These are phyloP conservation scores for Dromas ardeola DNA, from an alignment of 2,113 vertebrate genomes.

Conservation along the genomic window DNA sequence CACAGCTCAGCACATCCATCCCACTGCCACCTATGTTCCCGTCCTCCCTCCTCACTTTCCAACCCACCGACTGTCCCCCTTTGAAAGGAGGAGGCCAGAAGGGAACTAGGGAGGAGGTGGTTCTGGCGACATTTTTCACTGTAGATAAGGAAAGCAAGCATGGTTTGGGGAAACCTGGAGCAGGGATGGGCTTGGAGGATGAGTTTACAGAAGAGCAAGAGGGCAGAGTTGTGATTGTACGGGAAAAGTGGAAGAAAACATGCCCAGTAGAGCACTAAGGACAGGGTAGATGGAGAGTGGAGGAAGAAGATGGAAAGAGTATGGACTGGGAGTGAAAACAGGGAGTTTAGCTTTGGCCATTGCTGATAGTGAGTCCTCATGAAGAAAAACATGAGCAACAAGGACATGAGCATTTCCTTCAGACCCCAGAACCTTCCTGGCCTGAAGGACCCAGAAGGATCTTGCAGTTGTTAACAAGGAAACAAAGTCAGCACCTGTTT, in stretches of 20 bases:
- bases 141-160: not conserved
- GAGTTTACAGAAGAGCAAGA: not conserved
- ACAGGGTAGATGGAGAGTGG: not conserved
- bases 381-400: not conserved
- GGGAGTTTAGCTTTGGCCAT: not conserved
- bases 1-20: rapidly evolving
- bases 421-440: not conserved
- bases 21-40: not conserved
- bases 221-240: not conserved
- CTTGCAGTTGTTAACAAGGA: not conserved
- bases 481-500: not conserved
- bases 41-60: not conserved
- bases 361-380: not conserved
- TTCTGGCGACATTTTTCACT: not conserved
- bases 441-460: not conserved
- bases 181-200: not conserved
- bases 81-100: not conserved
- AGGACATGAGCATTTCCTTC: not conserved
- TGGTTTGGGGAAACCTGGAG: not conserved
- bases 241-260: not conserved
- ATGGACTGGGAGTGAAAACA: not conserved
- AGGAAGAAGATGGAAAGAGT: not conserved
- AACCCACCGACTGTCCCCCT: not conserved
- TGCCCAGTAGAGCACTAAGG: not conserved
- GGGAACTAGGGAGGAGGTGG: not conserved